A percentile compares a stretch with the other conserved stretches of the same genome.
Conservation (phyloP, 2,113 vertebrate species). For the Scopus umbretta region DNA sequence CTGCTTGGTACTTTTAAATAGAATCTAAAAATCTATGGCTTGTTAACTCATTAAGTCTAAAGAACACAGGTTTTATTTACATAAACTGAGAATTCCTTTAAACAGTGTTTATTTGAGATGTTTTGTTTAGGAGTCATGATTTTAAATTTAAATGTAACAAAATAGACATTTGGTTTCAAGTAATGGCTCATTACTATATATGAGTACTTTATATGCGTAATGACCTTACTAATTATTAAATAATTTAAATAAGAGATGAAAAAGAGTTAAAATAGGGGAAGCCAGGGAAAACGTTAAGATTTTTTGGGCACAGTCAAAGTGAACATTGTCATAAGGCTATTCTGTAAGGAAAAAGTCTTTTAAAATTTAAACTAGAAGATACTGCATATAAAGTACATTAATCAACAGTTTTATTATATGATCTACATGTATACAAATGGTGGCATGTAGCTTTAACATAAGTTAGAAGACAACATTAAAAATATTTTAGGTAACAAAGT, state of each 20-base stretch:
- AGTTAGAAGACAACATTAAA: neutral
- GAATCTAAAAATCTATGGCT: neutral
- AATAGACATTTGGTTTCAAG: neutral
- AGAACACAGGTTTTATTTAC: neutral
- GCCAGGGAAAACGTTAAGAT: neutral
- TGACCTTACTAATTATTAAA: neutral
- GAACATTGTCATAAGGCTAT: neutral
- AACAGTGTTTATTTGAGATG: neutral
- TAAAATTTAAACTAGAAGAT: neutral
- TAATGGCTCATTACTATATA: neutral
- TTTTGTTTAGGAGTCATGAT: neutral
- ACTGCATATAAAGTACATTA: neutral
- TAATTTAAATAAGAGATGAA: neutral
- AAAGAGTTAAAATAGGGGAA: neutral
- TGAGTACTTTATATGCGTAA: neutral
- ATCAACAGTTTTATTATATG: neutral
- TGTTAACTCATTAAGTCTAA: neutral
- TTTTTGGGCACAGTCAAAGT: neutral
- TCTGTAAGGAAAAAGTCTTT: accelerated
- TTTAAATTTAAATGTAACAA: neutral
- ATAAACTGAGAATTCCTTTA: neutral
- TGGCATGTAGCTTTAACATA: neutral
- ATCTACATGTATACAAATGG: neutral
- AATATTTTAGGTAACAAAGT: neutral
- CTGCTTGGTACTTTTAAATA: neutral